Conservation (phyloP, 2,888 invertebrate species). For the Trichogramma evanescens region DNA sequence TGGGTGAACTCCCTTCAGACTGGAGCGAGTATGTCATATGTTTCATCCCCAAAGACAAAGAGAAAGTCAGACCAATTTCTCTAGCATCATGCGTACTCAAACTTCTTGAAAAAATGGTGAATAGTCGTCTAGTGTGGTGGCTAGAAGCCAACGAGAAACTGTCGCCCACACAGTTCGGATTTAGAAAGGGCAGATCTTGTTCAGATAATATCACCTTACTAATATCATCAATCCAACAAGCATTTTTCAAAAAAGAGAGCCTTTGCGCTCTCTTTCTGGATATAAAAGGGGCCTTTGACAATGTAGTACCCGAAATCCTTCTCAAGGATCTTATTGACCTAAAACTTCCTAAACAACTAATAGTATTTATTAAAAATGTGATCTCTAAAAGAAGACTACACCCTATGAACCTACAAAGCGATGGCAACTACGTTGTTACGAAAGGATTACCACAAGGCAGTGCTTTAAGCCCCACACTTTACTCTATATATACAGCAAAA, state of each 20-base stretch:
- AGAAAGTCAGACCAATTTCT: constrained; percentile 21
- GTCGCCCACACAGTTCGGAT: constrained; percentile 14
- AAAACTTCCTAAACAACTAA: constrained; percentile 5
- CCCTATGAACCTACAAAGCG: neutral
- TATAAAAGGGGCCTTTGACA: constrained; percentile 18
- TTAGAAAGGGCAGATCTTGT: constrained; percentile 17
- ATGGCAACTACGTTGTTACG: neutral
- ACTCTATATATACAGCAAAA: neutral
- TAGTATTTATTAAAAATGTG: constrained; percentile 13
- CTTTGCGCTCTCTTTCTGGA: constrained; percentile 13
- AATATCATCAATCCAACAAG: constrained; percentile 6
- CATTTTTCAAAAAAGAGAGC: constrained; percentile 11
- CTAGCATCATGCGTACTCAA: constrained; percentile 19
- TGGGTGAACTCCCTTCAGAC: constrained; percentile 1
- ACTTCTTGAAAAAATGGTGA: constrained; percentile 16
- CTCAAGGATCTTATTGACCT: constrained; percentile 12
- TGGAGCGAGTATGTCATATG: constrained; percentile 18
- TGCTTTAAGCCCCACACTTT: neutral
- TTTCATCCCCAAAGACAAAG: constrained; percentile 20
- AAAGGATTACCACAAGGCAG: no score
- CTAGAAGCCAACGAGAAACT: constrained; percentile 12
- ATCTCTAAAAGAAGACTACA: neutral
- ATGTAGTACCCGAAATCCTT: constrained; percentile 14
- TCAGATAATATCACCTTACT: constrained; percentile 13
- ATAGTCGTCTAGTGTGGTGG: constrained; percentile 11